Base-by-base conservation (phyloP, 2,797 vertebrate genomes). In the Characodon lateralis region DNA sequence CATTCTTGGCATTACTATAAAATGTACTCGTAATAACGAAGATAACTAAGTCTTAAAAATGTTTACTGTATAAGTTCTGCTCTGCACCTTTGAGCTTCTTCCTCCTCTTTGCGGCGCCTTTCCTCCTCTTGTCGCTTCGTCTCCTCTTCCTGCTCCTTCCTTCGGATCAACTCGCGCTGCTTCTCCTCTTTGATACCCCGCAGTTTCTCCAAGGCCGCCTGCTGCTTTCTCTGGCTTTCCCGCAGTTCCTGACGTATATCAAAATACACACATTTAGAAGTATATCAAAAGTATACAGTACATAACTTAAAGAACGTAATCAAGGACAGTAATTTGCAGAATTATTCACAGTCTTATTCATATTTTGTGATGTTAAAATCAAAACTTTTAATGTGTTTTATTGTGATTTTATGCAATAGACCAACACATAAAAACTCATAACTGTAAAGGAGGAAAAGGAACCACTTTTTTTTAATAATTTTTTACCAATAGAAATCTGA, bases 121-220 rank as follows among this genome's bases (percentile, higher is more conserved):
- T 88, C 87, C 56, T 91, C 89, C 70, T 89, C 90, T 18, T 83
- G 75, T 35, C 24, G 71, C 75, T 72, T 89, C 70, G 56, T 90
- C 75, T 95, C 92, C 43, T 97, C 93, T 73, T 98, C 96, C 79
- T 95, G 91, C 53, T 93, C 92, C 90, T 95, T 97, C 89, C 88
- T 96, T 77, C 79, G 95, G 86, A 96, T 96, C 48, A 98, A 89
- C 82, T 98, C 97, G 85, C 87, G 92, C 28, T 94, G 83, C 89
- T 98, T 99, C 69, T 98, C 96, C 85, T 95, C 95, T 93, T 98
- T 99, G 88, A 97, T 94, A 82, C 91, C 95, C 74, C 92, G 94
- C 75, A 99, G 96, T 75, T 98, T 97, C 78, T 98, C 97, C 70
- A 99, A 94, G 50, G 96, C 95, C 77, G 94, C 91, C 71, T 98